Conservation (phyloP, 2,113 vertebrate species). For the Neofelis nebulosa region DNA sequence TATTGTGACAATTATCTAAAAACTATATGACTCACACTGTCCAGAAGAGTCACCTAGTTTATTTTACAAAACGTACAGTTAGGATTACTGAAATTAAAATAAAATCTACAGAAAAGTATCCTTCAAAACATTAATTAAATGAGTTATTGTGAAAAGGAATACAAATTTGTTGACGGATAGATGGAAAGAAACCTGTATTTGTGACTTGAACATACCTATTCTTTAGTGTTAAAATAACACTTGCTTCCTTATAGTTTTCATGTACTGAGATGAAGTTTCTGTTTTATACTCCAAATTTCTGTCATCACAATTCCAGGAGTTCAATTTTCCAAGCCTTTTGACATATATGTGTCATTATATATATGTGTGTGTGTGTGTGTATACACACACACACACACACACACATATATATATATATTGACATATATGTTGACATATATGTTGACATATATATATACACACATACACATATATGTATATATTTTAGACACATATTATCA, state of each 20-base stretch:
- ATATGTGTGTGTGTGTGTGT: background rate
- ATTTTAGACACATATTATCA: background rate
- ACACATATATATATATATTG: too few relatives aligned
- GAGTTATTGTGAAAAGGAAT: background rate
- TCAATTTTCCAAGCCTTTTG: background rate
- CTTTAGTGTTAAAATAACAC: slow-evolving; percentile 16
- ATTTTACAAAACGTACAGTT: background rate
- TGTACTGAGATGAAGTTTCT: background rate
- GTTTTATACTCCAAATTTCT: background rate
- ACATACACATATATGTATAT: too few relatives aligned
- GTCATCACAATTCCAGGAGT: background rate
- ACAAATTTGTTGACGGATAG: background rate
- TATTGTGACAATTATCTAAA: background rate
- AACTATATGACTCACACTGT: background rate
- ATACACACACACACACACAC: too few relatives aligned
- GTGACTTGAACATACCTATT: background rate
- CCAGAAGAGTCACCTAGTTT: background rate
- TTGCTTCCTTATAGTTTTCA: background rate
- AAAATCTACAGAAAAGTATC: background rate
- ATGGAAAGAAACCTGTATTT: background rate
- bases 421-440: too few relatives aligned
- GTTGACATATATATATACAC: too few relatives aligned
- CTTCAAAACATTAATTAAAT: background rate
- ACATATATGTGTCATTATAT: background rate
- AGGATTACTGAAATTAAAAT: background rate